Base-by-base conservation (phyloP, 2,797 vertebrate genomes). In the Phoxinus dragarum region DNA sequence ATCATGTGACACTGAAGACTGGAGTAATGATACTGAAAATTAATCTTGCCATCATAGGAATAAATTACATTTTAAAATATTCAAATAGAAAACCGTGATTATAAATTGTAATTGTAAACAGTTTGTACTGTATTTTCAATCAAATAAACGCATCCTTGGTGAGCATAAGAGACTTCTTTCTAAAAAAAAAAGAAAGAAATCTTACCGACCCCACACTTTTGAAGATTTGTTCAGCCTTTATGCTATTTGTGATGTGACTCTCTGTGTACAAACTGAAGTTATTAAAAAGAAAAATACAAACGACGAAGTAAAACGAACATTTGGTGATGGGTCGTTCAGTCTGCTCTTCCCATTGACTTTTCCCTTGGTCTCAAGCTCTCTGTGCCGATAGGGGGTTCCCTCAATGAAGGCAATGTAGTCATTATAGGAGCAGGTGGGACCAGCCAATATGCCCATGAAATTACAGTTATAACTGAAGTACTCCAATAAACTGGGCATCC, bases 391-490 rank as follows among this genome's bases (percentile, higher is more conserved):
- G n/a, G 96, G 94, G 85, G 95, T 94, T 91, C 97, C 97, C 95
- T 98, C 97, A 72, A 98, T 98, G 94, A 98, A 98, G 91, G 94
- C 94, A 77, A 97, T 96, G 95, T 98, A 98, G 95, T 98, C 97
- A 86, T 98, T 98, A 94, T 98, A 98, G 89, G 97, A 98, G 94
- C 96, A 97, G 77, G 97, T 96, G 3, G 97, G 97, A 81, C 97
- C 97, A 6, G 97, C 97, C 91, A 98, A 95, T 93, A 98, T 97
- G 79, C 97, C 97, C 97, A 98, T 95, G 96, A 98, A 98, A 96
- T 98, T 98, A 93, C 97, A 98, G 94, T 95, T 98, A 93, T 98
- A 98, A 92, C 97, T 98, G 91, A 98, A 94, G 91, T 98, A 98
- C 92, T 98, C 97, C 93, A 98, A 94, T 59, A 97, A 95, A 91